phyloP scores from a whole-genome alignment of 2,888 invertebrate genomes.

The Adelphocoris suturalis region DNA sequence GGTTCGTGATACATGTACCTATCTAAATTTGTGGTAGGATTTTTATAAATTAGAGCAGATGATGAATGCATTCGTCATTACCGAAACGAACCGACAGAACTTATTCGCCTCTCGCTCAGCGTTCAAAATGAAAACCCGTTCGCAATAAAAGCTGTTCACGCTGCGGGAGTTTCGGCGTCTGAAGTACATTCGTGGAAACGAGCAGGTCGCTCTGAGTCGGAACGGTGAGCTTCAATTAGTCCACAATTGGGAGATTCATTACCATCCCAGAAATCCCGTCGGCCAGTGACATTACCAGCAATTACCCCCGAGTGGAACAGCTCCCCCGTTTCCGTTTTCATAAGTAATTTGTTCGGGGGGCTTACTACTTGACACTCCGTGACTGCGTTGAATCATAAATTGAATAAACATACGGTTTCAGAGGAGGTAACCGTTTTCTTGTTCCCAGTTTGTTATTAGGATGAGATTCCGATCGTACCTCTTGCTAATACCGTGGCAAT shows the following conservation, averaged over 20 bases:
- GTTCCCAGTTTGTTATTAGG: too few species aligned
- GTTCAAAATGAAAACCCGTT: not conserved
- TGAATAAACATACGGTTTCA: too few species aligned
- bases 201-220: not conserved
- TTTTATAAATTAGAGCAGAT: too few species aligned
- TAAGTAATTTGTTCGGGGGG: not conserved
- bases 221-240: constrained; percentile 16
- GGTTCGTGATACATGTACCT: too few species aligned
- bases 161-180: not conserved
- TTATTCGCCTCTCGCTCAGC: not conserved
- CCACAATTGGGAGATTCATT: constrained; percentile 21
- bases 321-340: constrained; percentile 1
- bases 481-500: too few species aligned
- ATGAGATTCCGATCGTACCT: too few species aligned
- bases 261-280: not conserved
- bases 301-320: not conserved
- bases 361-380: not conserved
- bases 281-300: constrained; percentile 4
- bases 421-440: too few species aligned
- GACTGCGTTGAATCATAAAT: too few species aligned
- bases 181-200: not conserved
- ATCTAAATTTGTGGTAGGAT: too few species aligned
- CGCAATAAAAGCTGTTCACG: not conserved
- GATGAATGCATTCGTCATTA: too few species aligned
- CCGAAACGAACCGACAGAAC: too few species aligned